Conservation (phyloP, 2,113 vertebrate species). For the Caretta caretta region DNA sequence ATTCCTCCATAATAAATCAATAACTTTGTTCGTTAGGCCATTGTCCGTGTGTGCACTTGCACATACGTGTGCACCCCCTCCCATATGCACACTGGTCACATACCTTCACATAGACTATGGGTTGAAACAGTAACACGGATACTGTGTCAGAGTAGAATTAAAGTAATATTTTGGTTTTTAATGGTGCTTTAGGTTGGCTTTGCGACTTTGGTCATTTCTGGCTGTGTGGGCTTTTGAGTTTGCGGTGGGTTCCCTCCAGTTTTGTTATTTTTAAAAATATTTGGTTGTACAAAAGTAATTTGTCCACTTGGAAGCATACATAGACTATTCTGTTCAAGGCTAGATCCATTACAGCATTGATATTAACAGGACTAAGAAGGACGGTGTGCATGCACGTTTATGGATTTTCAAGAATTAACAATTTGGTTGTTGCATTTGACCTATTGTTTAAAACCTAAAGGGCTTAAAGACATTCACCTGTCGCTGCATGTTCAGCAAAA, state of each 20-base stretch:
- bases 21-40: neutral
- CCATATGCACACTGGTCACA: neutral
- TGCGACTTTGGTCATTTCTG: neutral
- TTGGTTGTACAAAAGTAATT: neutral
- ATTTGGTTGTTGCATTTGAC: neutral
- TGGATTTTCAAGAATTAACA: neutral
- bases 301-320: neutral
- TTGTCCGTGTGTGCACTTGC: neutral
- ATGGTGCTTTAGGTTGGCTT: neutral
- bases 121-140: neutral
- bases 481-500: neutral
- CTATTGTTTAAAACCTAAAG: neutral
- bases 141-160: neutral
- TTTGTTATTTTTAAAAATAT: neutral
- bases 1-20: neutral
- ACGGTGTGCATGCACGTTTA: rapidly evolving
- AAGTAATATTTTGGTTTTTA: neutral
- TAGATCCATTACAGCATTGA: neutral
- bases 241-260: neutral
- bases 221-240: neutral
- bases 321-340: neutral
- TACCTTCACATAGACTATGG: rapidly evolving
- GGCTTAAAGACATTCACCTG: neutral
- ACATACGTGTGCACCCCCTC: rapidly evolving
- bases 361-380: neutral